Base-by-base conservation (phyloP, 23 tunicate genomes). In the Styela plicata region DNA sequence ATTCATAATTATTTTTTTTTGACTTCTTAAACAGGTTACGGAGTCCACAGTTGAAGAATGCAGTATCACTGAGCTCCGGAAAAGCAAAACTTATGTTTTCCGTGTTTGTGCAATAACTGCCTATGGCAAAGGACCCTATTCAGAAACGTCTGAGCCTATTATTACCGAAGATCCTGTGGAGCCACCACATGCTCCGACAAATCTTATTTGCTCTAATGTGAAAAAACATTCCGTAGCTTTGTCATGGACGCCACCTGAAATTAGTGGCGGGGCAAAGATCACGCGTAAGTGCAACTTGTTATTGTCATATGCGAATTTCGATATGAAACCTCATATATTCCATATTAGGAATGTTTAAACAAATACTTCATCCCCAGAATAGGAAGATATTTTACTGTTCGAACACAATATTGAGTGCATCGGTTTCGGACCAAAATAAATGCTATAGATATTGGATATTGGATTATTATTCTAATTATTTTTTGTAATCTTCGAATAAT, bases 91-190 rank as follows among this genome's bases (percentile, higher is more conserved):
- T 32, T 95, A 95, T 78, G 57, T 83, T 53, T 95, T 67, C 76
- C 86, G 99, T 36, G 91, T 89, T 24, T 76, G 91, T 57, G 96
- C 96, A n/a, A 68, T 52, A 24, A 95, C 94, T 64, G 79, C 86
- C 5, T 80, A 90, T 31, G 99, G 99, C 27, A 80, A 86, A 77
- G 89, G 99, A 19, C 82, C 88, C 0, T 88, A 83, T 80, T 75
- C 82, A 16, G 95, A 95, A 35, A 68, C 74, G 52, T 53, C 87
- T 61, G 82, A 90, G 3, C 74, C 86, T 34, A 69, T 95, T 31
- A 34, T 86, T 24, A 96, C 99, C 18, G 64, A 61, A 34, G 89
- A 95, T 64, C 94, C 93, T 25, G 83, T 91, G 17, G 80, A 80
- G 1, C 85, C 74, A 3, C 98, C 98, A 2, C 83, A 80, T 65